These are phyloP conservation scores for Morpho deidamia DNA, from an alignment of 2,888 invertebrate species.

Conservation along the genomic window DNA sequence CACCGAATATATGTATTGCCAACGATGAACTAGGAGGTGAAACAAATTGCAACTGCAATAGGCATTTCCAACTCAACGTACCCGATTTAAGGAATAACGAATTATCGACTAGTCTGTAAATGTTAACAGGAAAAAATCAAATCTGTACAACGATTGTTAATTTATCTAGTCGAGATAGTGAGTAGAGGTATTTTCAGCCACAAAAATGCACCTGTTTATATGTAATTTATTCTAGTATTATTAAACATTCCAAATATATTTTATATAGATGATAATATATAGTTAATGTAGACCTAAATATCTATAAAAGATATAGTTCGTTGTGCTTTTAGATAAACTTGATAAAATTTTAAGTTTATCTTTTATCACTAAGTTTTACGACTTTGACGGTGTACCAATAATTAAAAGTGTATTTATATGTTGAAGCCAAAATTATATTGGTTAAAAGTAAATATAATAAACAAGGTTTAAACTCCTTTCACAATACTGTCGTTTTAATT, in stretches of 20 bases:
- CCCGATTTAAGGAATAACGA: slow-evolving; percentile 59
- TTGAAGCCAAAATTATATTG: background rate
- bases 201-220: slow-evolving; percentile 6
- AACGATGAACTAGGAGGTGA: slow-evolving; percentile 57
- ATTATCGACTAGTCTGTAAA: slow-evolving; percentile 57
- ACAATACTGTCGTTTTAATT: background rate
- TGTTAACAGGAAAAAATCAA: slow-evolving; percentile 16
- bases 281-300: background rate
- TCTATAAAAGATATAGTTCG: background rate
- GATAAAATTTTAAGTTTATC: slow-evolving; percentile 3
- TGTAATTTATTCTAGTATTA: slow-evolving; percentile 21
- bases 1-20: slow-evolving; percentile 66
- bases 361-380: slow-evolving; percentile 1
- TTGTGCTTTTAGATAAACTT: slow-evolving; percentile 8
- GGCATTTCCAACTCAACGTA: slow-evolving; percentile 65
- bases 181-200: slow-evolving; percentile 19
- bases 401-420: background rate
- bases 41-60: slow-evolving; percentile 62
- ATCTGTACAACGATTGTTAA: slow-evolving; percentile 27
- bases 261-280: slow-evolving; percentile 1
- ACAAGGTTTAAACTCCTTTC: background rate
- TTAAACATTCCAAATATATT: slow-evolving; percentile 20
- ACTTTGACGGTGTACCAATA: background rate
- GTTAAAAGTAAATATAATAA: background rate
- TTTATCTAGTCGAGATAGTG: slow-evolving; percentile 54